Base-by-base conservation (phyloP, 2,113 vertebrate species). In the Oreochromis spilurus region DNA sequence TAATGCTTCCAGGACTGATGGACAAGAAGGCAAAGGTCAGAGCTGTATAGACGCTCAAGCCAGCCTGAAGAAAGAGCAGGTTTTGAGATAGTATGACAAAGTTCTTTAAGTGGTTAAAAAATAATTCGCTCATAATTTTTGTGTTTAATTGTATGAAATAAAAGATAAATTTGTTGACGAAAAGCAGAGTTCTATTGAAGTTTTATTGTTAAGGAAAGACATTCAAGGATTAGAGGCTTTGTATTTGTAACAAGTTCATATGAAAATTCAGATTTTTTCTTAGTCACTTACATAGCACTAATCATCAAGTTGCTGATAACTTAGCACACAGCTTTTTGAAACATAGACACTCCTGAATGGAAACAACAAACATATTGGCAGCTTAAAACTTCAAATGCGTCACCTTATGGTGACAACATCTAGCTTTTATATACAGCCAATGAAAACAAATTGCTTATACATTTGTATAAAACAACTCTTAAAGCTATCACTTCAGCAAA, bases 21-120 rank as follows among this genome's bases (percentile, higher is more conserved):
- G 84, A 29, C 24, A 95, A 93, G 65, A 96, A 85, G 14, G 83
- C 94, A 52, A 97, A 96, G 91, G 96, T 97, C 52, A 84, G 84
- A 38, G 9, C 26, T 58, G 14, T 24, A n/a, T 21, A 34, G 52
- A 58, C 13, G 6, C 4, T n/a, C 57, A 54, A 17, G 16, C 57
- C 19, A 9, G 26, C 26, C 14, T 31, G 7, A 60, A 60, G 55
- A 29, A 58, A 29, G 24, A 58, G 24, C 6, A 8, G 45, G 45
- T 48, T 48, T 48, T 7, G 14, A 48, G 45, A 48, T 48, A 17
- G 12, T 26, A 58, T 58, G 14, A 58, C 7, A 58, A 58, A 24
- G 13, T 58, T 29, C 26, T 4, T 58, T 58, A 29, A 58, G 24
- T 14, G 24, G 26, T 58, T 29, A 58, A 29, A 58, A 29, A 16